Percentiles rank a stretch among this genome's conserved stretches.
These are phyloP conservation scores for Leptodactylus fuscus DNA, from an alignment of 2,113 vertebrate species.

Conservation along the genomic window DNA sequence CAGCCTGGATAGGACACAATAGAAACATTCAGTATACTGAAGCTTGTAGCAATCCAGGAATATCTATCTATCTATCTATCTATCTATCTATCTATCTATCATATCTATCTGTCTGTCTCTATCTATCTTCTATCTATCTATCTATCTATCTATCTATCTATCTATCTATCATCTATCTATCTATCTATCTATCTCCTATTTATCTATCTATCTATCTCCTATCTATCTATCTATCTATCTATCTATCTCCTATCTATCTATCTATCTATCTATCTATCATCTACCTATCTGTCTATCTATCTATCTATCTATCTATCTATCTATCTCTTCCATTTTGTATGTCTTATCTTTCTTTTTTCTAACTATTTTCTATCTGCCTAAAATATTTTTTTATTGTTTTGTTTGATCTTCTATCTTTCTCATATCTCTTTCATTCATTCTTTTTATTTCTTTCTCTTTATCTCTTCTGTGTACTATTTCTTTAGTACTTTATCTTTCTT, in stretches of 20 bases:
- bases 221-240: background rate
- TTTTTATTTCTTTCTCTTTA: background rate
- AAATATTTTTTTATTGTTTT: too few species aligned
- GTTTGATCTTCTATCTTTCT: background rate
- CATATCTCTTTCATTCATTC: too few species aligned
- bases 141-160: background rate
- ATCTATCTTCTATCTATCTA: slow-evolving; percentile 2
- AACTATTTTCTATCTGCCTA: too few species aligned
- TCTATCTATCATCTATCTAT: background rate
- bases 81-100: too few species aligned
- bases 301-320: background rate
- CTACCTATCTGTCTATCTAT: background rate
- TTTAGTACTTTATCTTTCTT: background rate
- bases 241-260: background rate
- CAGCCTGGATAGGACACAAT: background rate
- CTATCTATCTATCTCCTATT: background rate
- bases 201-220: background rate
- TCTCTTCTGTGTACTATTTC: background rate
- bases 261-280: background rate
- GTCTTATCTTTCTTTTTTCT: too few species aligned
- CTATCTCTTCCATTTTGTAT: too few species aligned
- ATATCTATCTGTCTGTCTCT: too few species aligned
- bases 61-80: background rate
- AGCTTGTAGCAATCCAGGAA: background rate
- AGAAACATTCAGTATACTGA: background rate